Base-by-base conservation (phyloP, 2,797 vertebrate species). In the Centroberyx gerrardi region DNA sequence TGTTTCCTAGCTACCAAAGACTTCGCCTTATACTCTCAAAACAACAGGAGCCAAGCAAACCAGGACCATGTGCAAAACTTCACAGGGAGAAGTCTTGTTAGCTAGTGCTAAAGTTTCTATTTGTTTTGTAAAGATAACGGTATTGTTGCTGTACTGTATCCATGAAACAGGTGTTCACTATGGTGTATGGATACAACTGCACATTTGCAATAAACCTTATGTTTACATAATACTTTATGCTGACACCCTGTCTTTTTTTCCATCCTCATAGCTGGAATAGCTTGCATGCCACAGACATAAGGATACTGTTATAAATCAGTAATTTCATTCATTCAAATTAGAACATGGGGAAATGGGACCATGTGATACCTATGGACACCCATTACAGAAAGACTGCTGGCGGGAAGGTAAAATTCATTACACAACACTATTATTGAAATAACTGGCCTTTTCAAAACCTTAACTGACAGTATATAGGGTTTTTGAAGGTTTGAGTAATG, bases 141-240 rank as follows among this genome's bases (percentile, higher is more conserved):
- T 94, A 70, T 93, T 92, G 92, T 95, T 96, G 94, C 93, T 92
- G 89, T 90, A 90, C 88, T 92, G 93, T 94, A 90, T 96, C 95
- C 94, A 87, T 62, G 56, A 71, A 89, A 87, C 72, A 62, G 77
- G 87, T 93, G 84, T 88, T 94, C 88, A 88, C 71, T 88, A 85
- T 85, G 68, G 84, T 95, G 90, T 95, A 90, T 93, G 94, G 93
- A 96, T 95, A 92, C 95, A 69, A 92, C 93, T 95, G 94, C 95
- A 96, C 95, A 95, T 89, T 93, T 91, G 95, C 94, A 96, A 96
- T 96, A 96, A 96, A 96, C 93, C 93, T 91, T 89, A 91, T 95
- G 94, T 96, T 96, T 96, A 95, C 94, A 95, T 90, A 74, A 89
- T 78, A 78, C 75, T 31, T 15, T 22, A 64, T 2, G 7, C 6